Evolutionary conservation across 2,113 vertebrate genomes (phyloP).

Genomic region (Hiodon alosoides): DNA sequence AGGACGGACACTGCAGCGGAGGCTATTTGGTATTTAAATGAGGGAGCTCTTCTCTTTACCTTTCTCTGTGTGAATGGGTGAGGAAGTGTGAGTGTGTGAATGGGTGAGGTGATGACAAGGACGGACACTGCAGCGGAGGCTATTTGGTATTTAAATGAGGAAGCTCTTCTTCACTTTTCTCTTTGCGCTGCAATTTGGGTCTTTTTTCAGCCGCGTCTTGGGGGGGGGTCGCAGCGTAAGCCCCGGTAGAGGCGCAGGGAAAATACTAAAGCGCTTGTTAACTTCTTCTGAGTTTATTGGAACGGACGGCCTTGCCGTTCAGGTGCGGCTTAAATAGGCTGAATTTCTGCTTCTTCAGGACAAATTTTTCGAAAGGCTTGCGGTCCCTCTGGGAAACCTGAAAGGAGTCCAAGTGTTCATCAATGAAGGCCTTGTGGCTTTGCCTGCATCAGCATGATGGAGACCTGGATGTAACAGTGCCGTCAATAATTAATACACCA

Average conservation of each 20-base stretch:
- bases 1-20: too few relatives aligned
- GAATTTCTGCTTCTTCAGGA: not conserved
- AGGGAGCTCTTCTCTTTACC: too few relatives aligned
- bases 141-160: too few relatives aligned
- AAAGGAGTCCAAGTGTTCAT: conserved; percentile 14
- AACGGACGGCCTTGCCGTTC: not conserved
- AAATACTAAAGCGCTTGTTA: not conserved
- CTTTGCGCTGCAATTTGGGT: too few relatives aligned
- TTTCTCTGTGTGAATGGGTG: too few relatives aligned
- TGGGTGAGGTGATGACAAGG: not conserved
- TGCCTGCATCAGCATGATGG: conserved; percentile 25
- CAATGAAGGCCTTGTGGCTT: conserved; percentile 24
- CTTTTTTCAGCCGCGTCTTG: not conserved
- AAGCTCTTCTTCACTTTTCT: not conserved
- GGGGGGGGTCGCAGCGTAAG: not conserved
- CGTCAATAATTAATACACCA: conserved; percentile 28
- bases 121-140: too few relatives aligned
- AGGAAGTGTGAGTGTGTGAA: not conserved
- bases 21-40: too few relatives aligned
- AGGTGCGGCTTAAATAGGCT: not conserved
- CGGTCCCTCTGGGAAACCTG: not conserved
- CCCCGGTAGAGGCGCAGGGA: conserved; percentile 7
- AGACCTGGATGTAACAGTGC: conserved; percentile 22
- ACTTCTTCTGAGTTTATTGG: not conserved
- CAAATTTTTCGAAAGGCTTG: not conserved